phyloP scores from a whole-genome alignment of 2,113 vertebrate species.

The Halichoeres trimaculatus region DNA sequence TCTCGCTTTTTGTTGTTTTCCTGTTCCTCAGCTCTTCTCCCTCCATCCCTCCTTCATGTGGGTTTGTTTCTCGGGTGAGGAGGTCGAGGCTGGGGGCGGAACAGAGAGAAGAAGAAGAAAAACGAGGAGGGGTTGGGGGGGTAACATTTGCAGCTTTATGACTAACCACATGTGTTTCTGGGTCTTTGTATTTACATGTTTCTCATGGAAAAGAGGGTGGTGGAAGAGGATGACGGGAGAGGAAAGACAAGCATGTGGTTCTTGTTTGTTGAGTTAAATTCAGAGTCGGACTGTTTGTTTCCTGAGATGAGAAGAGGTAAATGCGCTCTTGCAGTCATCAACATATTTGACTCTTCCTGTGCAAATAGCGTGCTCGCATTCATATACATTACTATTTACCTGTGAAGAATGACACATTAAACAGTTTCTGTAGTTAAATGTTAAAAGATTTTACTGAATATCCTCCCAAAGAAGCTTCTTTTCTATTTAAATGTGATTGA shows the following conservation, averaged over 20 bases:
- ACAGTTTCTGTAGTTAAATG: not conserved
- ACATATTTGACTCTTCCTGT: constrained; percentile 51
- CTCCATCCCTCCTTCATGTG: constrained; percentile 70
- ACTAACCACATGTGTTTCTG: constrained; percentile 84
- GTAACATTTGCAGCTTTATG: constrained; percentile 79
- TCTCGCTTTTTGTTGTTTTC: constrained; percentile 68
- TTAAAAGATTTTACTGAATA: no score
- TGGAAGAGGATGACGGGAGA: constrained; percentile 64
- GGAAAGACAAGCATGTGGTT: constrained; percentile 80
- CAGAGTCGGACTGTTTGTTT: constrained; percentile 67
- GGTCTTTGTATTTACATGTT: constrained; percentile 85
- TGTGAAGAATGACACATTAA: not conserved
- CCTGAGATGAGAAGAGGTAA: constrained; percentile 56
- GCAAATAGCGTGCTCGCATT: constrained; percentile 13
- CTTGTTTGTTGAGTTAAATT: constrained; percentile 79
- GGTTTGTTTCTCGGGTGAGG: constrained; percentile 71
- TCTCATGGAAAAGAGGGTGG: constrained; percentile 83
- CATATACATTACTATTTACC: constrained; percentile 6
- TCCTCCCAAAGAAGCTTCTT: no score
- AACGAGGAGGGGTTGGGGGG: constrained; percentile 2
- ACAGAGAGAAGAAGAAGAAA: constrained; percentile 46
- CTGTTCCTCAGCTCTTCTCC: constrained; percentile 47
- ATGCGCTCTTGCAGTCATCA: constrained; percentile 59
- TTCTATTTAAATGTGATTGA: no score
- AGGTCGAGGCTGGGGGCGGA: constrained; percentile 66